phyloP scores from a whole-genome alignment of 2,888 invertebrate species.

The Leptogaster cylindrica region DNA sequence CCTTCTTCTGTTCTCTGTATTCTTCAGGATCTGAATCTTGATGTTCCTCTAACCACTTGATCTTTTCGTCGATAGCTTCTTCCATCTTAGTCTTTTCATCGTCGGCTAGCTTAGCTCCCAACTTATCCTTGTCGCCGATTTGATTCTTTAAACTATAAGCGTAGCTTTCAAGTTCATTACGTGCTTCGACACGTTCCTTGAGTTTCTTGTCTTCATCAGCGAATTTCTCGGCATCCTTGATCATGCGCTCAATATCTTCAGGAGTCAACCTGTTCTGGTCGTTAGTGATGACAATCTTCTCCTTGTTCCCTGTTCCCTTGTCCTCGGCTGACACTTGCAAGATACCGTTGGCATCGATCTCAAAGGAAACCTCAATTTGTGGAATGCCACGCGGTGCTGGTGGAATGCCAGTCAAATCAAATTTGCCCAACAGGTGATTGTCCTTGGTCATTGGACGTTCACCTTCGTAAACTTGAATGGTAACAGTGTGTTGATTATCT shows the following conservation, averaged over 20 bases:
- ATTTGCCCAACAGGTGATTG: slow-evolving; percentile 97
- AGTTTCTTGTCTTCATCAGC: slow-evolving; percentile 98
- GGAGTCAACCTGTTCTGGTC: slow-evolving; percentile 96
- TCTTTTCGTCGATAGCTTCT: slow-evolving; percentile 93
- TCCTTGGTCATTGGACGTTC: slow-evolving; percentile 99
- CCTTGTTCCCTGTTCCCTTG: slow-evolving; percentile 98
- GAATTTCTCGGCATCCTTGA: slow-evolving; percentile 98
- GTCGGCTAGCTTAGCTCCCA: slow-evolving; percentile 87
- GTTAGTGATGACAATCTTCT: slow-evolving; percentile 98
- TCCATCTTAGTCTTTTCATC: slow-evolving; percentile 95
- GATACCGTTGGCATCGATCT: slow-evolving; percentile 94
- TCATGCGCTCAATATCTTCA: slow-evolving; percentile 99
- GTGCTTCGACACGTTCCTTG: slow-evolving; percentile 93
- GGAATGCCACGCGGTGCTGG: slow-evolving; percentile 93
- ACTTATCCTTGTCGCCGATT: slow-evolving; percentile 93
- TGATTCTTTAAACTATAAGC: slow-evolving; percentile 98
- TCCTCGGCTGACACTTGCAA: slow-evolving; percentile 97
- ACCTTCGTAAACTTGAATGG: slow-evolving; percentile 98
- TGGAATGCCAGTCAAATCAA: slow-evolving; percentile 96
- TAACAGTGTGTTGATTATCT: slow-evolving; percentile 98
- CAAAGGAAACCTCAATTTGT: slow-evolving; percentile 93
- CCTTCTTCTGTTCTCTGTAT: slow-evolving; percentile 93
- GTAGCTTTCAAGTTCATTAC: slow-evolving; percentile 96
- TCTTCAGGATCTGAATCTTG: slow-evolving; percentile 91
- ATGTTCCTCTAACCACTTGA: slow-evolving; percentile 97